These are phyloP conservation scores for Oophaga sylvatica DNA, from an alignment of 2,797 vertebrate genomes.

Conservation along the genomic window DNA sequence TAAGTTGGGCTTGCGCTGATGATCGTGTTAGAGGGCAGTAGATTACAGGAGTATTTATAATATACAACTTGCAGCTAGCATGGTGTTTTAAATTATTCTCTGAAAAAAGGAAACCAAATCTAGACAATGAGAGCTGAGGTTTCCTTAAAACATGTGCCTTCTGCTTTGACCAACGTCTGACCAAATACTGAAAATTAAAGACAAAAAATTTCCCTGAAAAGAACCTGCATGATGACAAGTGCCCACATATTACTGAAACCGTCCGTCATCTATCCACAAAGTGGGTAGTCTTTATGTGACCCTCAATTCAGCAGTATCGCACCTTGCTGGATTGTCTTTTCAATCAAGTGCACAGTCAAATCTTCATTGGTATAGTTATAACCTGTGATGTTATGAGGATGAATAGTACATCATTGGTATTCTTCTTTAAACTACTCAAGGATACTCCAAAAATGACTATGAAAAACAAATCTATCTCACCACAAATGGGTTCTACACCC, in stretches of 20 bases:
- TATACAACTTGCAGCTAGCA: neutral
- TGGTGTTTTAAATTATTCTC: neutral
- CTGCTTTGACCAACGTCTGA: neutral
- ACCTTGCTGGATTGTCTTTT: neutral
- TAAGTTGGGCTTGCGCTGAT: neutral
- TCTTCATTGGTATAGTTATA: too few species aligned
- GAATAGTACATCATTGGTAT: too few species aligned
- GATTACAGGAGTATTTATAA: too few species aligned
- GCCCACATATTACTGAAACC: neutral
- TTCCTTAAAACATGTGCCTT: neutral
- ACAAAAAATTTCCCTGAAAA: neutral
- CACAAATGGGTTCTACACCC: too few species aligned
- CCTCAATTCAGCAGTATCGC: neutral
- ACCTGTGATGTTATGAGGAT: too few species aligned
- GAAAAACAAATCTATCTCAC: too few species aligned
- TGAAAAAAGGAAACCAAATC: slow-evolving; percentile 1
- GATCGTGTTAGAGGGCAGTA: too few species aligned
- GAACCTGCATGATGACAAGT: neutral
- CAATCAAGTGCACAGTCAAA: too few species aligned
- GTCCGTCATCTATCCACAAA: too few species aligned
- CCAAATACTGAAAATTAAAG: neutral
- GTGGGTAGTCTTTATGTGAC: neutral
- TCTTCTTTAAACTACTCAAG: too few species aligned
- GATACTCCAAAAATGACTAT: too few species aligned
- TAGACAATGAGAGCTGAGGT: neutral